Base-by-base conservation (phyloP, 1,140 invertebrate species). In the Leptinotarsa lineolata region DNA sequence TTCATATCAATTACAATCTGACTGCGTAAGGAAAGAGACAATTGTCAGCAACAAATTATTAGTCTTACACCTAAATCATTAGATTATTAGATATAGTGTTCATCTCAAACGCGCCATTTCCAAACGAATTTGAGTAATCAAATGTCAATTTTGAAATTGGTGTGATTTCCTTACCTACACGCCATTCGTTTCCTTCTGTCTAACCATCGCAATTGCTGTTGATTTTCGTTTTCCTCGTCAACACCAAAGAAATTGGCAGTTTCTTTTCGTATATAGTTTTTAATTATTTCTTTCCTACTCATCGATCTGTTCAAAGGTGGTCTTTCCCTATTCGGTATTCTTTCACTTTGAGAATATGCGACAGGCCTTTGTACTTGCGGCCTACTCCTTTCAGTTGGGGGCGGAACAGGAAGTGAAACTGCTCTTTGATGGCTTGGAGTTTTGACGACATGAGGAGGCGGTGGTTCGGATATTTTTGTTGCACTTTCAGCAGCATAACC, bases 181-280 rank as follows among this genome's bases (percentile, higher is more conserved):
- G 92, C 92, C 85, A 93, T 88, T 76, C 93, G 86, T 81, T 91
- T 89, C 78, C 92, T 86, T 81, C 93, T 86, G 77, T 93, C 91
- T 70, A 91, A 85, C 93, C 93, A 94, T 83, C 91, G 84, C 76
- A 89, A 85, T 79, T 88, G 89, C 84, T 93, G 91, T 75, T 89
- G 86, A 44, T 88, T 86, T 83, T 93, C 91, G 66, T 90, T 90
- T 78, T 92, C 89, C 77, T 91, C 90, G 79, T 92, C 89, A 45
- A 94, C 90, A 8, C 93, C 93, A 82, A 94, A 94, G 83, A 94
- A 94, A 69, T 89, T 90, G 16, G 92, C 91, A 18, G 92, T 92
- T 83, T 93, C 92, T 74, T 89, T 87, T 81, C 90, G 92, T 72
- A 94, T 89, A 82, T 92, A 93, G 78, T 91, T 88, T 21, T 83